These are phyloP conservation scores for Pomacea maculata DNA, from an alignment of 1,140 invertebrate species.

Conservation along the genomic window DNA sequence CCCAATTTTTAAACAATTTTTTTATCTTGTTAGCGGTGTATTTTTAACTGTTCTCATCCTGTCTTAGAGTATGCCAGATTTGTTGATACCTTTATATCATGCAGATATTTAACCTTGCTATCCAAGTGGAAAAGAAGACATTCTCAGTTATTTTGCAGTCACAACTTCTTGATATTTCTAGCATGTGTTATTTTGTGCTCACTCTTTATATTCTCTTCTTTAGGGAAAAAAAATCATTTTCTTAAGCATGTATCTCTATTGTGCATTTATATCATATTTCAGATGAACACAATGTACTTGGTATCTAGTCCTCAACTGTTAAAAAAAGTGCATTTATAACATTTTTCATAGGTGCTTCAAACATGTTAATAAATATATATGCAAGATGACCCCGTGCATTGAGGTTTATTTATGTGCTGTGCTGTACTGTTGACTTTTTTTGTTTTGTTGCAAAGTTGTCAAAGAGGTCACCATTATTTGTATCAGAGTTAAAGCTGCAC, in stretches of 20 bases:
- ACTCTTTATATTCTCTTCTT: no score
- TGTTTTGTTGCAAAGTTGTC: background rate
- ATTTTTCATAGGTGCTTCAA: conserved; percentile 39
- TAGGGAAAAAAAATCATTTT: no score
- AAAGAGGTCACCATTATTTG: background rate
- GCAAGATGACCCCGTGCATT: conserved; percentile 25
- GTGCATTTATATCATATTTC: conserved; percentile 20
- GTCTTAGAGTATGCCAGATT: no score
- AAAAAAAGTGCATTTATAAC: conserved; percentile 39
- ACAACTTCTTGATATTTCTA: no score
- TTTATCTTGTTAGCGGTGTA: no score
- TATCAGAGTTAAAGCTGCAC: background rate
- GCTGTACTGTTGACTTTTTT: background rate
- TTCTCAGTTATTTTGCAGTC: no score
- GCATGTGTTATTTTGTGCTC: no score
- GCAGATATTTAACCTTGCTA: no score
- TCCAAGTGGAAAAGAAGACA: no score
- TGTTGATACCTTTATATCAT: no score
- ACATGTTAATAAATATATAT: conserved; percentile 44
- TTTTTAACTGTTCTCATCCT: no score
- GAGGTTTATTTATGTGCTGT: background rate
- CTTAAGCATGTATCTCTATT: background rate
- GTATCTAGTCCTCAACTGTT: conserved; percentile 35
- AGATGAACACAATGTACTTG: conserved; percentile 9
- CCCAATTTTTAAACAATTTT: no score